Evolutionary conservation across 37 sponge, comb jelly and placozoan genomes (phyloP).

Genomic region (Amphimedon queenslandica): DNA sequence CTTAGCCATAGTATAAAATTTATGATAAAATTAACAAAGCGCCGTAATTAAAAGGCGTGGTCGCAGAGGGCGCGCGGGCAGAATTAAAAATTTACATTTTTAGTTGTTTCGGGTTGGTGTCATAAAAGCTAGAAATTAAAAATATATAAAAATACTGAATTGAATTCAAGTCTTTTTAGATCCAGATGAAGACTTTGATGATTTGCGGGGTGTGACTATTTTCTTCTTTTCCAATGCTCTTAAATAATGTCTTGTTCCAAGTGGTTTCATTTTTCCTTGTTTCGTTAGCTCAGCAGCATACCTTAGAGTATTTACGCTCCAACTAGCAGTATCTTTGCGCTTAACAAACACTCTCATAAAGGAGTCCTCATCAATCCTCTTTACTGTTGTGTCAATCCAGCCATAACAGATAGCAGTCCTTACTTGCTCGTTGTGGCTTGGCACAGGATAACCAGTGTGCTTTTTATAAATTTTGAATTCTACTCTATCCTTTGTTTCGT

Average conservation of each 20-base stretch:
- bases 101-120: no score
- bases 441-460: constrained; percentile 12
- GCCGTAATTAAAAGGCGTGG: no score
- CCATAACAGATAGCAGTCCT: constrained; percentile 14
- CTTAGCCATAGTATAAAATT: no score
- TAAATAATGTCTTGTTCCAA: constrained; percentile 5
- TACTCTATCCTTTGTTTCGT: constrained; percentile 11
- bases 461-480: constrained; percentile 9
- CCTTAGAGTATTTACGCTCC: neutral
- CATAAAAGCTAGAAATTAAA: no score
- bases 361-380: constrained; percentile 7
- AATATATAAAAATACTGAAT: neutral
- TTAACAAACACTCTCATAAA: constrained; percentile 11
- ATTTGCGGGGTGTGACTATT: neutral
- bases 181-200: neutral
- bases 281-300: neutral
- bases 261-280: constrained; percentile 1
- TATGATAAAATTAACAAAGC: no score
- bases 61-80: no score
- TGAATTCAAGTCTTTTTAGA: neutral
- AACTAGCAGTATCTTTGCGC: constrained; percentile 6
- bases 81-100: no score
- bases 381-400: constrained; percentile 7
- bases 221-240: constrained; percentile 10
- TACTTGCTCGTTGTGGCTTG: constrained; percentile 9